These are phyloP conservation scores for Microplitis deprimator DNA, from an alignment of 2,888 invertebrate species.

Conservation along the genomic window DNA sequence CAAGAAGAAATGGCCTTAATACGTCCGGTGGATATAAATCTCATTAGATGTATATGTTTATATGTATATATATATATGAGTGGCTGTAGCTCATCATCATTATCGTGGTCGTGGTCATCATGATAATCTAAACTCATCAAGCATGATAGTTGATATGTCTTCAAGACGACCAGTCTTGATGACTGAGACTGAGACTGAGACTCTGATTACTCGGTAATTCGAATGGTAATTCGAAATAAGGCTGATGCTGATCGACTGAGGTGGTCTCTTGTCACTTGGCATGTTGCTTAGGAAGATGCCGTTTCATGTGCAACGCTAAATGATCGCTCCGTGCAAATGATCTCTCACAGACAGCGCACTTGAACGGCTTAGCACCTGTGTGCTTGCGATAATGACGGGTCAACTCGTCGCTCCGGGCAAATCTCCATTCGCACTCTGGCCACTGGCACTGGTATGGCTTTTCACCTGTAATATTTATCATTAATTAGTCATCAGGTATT, in stretches of 20 bases:
- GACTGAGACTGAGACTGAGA: background rate
- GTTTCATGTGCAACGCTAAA: conserved; percentile 95
- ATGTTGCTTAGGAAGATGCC: conserved; percentile 90
- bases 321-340: conserved; percentile 97
- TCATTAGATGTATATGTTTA: background rate
- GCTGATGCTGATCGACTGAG: background rate
- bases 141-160: background rate
- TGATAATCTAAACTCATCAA: background rate
- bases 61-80: too few species aligned
- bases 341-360: conserved; percentile 94
- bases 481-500: too few species aligned
- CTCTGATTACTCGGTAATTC: background rate
- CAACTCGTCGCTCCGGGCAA: conserved; percentile 95
- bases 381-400: conserved; percentile 97
- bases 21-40: background rate
- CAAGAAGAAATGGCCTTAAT: background rate
- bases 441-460: conserved; percentile 98
- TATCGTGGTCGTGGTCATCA: background rate
- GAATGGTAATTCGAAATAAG: background rate
- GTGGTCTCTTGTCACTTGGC: conserved; percentile 74
- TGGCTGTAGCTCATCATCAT: too few species aligned
- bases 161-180: conserved; percentile 1
- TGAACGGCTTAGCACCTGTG: conserved; percentile 97
- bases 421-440: conserved; percentile 98
- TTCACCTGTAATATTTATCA: conserved; percentile 81